Percentiles rank a stretch among this genome's conserved stretches.
These are phyloP conservation scores for Alethe castanea DNA, from an alignment of 2,113 vertebrate species.

Conservation along the genomic window DNA sequence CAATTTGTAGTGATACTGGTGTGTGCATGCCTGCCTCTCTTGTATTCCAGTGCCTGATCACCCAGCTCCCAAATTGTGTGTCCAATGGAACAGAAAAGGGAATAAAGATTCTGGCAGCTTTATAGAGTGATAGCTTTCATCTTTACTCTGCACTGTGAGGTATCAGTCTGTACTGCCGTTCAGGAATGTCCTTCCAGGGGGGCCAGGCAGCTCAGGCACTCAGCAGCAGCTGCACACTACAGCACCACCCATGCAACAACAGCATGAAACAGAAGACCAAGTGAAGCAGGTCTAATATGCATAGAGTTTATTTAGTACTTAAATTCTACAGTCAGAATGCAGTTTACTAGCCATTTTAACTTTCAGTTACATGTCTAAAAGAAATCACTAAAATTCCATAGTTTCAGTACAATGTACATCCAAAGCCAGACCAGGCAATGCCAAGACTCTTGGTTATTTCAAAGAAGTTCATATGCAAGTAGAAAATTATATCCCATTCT, in stretches of 20 bases:
- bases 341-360: conserved; percentile 20
- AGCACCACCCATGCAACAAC: fast-evolving
- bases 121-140: not conserved
- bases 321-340: conserved; percentile 61
- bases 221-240: not conserved
- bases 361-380: conserved; percentile 7
- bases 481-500: not conserved
- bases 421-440: conserved; percentile 34
- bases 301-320: conserved; percentile 74
- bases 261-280: not conserved
- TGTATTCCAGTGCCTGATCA: not conserved
- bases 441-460: conserved; percentile 24
- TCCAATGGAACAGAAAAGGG: not conserved
- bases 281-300: conserved; percentile 35
- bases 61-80: not conserved
- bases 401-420: conserved; percentile 34
- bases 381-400: not conserved
- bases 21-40: not conserved
- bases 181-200: not conserved
- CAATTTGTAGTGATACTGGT: not conserved
- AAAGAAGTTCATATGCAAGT: conserved; percentile 13
- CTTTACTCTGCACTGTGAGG: not conserved
- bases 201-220: not conserved
- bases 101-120: not conserved
- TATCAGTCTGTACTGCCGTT: not conserved